These are phyloP conservation scores for Cyprinella venusta DNA, from an alignment of 2,797 vertebrate species.

Conservation along the genomic window DNA sequence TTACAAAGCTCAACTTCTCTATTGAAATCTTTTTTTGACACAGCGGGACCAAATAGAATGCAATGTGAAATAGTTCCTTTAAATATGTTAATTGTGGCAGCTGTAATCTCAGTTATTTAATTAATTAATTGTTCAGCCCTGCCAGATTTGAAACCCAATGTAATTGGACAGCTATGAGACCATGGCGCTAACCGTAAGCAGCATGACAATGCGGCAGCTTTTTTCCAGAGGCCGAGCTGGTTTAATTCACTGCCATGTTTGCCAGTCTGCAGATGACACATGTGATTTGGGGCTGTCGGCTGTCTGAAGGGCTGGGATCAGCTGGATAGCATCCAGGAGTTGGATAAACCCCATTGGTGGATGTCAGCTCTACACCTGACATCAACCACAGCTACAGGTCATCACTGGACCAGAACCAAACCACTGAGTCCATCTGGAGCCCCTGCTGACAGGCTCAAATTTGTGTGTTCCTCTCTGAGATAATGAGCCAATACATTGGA, in stretches of 20 bases:
- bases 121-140: slow-evolving; percentile 22
- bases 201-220: background rate
- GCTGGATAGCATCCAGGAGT: slow-evolving; percentile 29
- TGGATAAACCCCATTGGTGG: slow-evolving; percentile 28
- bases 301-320: slow-evolving; percentile 37
- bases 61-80: background rate
- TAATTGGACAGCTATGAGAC: slow-evolving; percentile 30
- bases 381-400: slow-evolving; percentile 41
- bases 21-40: background rate
- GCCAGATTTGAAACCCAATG: slow-evolving; percentile 11
- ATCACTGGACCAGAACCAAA: slow-evolving; percentile 28
- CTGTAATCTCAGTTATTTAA: slow-evolving; percentile 32
- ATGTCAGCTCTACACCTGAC: slow-evolving; percentile 41
- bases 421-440: slow-evolving; percentile 45
- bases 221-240: slow-evolving; percentile 25
- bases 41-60: background rate
- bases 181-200: background rate
- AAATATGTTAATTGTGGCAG: slow-evolving; percentile 10
- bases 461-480: slow-evolving; percentile 18
- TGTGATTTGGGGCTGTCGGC: slow-evolving; percentile 30
- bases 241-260: slow-evolving; percentile 29
- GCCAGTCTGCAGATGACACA: slow-evolving; percentile 38
- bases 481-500: background rate
- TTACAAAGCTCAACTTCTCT: background rate
- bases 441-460: background rate